phyloP scores from a whole-genome alignment of 2,113 vertebrate genomes.

The Pomatorhinus ruficollis region DNA sequence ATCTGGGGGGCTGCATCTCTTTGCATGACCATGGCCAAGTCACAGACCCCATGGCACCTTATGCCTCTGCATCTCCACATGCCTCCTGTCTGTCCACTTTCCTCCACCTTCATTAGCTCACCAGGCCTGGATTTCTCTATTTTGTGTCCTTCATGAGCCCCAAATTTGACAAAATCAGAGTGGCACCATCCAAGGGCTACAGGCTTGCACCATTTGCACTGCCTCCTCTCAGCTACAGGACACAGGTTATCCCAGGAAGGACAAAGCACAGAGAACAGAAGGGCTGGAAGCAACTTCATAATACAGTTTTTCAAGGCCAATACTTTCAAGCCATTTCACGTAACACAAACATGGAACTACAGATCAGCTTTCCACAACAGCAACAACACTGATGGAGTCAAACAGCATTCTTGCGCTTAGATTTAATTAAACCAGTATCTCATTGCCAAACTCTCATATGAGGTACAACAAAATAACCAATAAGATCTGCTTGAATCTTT shows the following conservation, averaged over 20 bases:
- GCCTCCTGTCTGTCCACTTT: too few species aligned
- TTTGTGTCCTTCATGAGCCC: accelerated
- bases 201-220: not conserved
- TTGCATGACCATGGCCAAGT: accelerated
- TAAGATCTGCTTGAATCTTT: not conserved
- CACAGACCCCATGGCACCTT: accelerated
- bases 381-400: not conserved
- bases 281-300: not conserved
- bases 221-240: not conserved
- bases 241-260: not conserved
- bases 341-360: not conserved
- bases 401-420: not conserved
- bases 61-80: accelerated
- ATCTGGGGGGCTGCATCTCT: not conserved
- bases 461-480: not conserved
- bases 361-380: not conserved
- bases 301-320: not conserved
- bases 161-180: not conserved
- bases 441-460: not conserved
- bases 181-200: not conserved
- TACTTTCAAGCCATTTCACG: accelerated
- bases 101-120: not conserved
- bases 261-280: not conserved
- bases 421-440: not conserved
- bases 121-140: not conserved